Percentiles rank a stretch among this genome's conserved stretches.
phyloP scores from a whole-genome alignment of 2,113 vertebrate species.

The Catharus bicknelli region DNA sequence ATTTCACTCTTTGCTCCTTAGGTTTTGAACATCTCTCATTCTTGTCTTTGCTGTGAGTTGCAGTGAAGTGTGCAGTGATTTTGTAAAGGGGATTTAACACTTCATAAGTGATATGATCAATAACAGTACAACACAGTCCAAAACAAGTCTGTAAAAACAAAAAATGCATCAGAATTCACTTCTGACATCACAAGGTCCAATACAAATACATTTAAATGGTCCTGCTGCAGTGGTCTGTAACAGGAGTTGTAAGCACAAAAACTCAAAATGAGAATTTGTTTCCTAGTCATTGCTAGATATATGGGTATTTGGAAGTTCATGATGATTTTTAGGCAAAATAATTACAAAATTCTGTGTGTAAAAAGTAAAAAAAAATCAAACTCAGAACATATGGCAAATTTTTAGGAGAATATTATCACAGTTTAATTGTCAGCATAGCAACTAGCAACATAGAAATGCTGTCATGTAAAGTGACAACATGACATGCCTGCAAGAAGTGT shows the following conservation, averaged over 20 bases:
- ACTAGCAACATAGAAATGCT: neutral
- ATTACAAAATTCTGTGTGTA: neutral
- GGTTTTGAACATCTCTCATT: neutral
- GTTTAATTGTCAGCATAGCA: neutral
- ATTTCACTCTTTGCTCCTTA: neutral
- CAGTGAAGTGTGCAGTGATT: neutral
- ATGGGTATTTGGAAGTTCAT: neutral
- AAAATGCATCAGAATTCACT: neutral
- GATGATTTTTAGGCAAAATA: neutral
- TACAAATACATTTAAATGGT: neutral
- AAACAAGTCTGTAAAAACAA: neutral
- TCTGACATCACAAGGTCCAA: neutral
- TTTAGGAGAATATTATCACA: neutral
- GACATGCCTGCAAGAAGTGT: neutral
- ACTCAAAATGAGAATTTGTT: neutral
- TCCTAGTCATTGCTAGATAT: neutral
- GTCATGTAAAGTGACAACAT: neutral
- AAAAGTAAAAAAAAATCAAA: neutral
- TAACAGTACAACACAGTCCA: neutral
- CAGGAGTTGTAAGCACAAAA: neutral
- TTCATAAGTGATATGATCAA: neutral
- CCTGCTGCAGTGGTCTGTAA: neutral
- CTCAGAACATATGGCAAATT: neutral
- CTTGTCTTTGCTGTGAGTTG: neutral
- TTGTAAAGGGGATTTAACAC: neutral